Base-by-base conservation (phyloP, 1,140 invertebrate genomes). In the Platyura marginata region DNA sequence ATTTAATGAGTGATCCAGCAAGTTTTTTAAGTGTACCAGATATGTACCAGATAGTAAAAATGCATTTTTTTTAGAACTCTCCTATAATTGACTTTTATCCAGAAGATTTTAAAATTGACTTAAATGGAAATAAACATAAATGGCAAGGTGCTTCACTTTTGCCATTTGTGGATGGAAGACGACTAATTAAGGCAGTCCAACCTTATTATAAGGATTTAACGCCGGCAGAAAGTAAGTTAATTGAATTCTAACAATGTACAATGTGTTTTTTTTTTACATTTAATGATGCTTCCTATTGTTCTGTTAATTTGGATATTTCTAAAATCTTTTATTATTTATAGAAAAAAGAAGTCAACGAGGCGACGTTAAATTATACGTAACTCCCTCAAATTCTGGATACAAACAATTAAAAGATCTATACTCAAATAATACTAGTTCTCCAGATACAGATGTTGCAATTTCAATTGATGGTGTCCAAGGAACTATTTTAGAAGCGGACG, bases 41-140 rank as follows among this genome's bases (percentile, higher is more conserved):
- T 43, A 44, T 19, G 22, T 37, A n/a, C 36, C 5, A 37, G 25
- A 16, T n/a, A 18, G 3, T 40, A 2, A 42, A 18, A 5, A 9
- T 39, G 39, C 25, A 29, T n/a, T n/a, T 43, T 54, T 62, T 62
- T 15, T 51, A 88, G 81, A 77, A 82, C 50, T 98, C 94, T 1
- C 64, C 85, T 1, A 98, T 99, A 36, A 96, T 98, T 49, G 96
- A 99, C 64, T 98, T 99, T 66, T 99, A 99, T 68, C 96, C 96
- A 0, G 80, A 78, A 57, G 89, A 98, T 58, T 99, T 99, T 61
- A 94, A 93, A 66, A 94, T 97, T 46, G 96, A 99, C 69, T 65
- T 99, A 38, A 99, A 99, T 68, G 96, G 96, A 15, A 99, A 99
- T 63, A 98, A 96, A 64, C 98, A 88, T 67, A 94, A 93, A 40